Conservation (phyloP, 2,797 vertebrate genomes). For the Acanthopagrus latus region DNA sequence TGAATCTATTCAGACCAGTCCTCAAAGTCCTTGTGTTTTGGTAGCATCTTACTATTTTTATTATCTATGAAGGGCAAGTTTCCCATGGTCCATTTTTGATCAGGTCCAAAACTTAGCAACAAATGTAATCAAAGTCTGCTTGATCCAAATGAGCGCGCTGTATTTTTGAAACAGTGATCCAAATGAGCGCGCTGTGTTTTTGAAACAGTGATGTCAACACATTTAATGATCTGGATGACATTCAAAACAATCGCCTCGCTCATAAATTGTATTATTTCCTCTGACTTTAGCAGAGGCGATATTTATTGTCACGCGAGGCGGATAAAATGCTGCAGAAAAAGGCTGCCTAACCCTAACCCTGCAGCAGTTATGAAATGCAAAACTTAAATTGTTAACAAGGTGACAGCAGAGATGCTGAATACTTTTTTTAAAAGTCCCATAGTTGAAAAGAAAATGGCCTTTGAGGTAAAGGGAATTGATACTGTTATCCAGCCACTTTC, state of each 20-base stretch:
- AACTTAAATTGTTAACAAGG: background rate
- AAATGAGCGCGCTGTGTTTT: background rate
- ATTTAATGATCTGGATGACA: background rate
- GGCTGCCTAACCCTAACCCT: too few species aligned
- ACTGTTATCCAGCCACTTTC: constrained; percentile 28
- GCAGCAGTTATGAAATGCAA: background rate
- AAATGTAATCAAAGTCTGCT: background rate
- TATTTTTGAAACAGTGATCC: background rate
- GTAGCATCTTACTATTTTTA: too few species aligned
- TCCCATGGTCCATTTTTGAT: too few species aligned
- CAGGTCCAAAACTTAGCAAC: background rate
- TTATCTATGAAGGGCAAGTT: too few species aligned
- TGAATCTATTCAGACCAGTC: background rate
- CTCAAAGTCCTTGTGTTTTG: too few species aligned
- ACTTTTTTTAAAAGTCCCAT: background rate
- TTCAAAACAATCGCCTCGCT: background rate
- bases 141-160: background rate
- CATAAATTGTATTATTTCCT: background rate
- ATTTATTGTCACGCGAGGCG: background rate
- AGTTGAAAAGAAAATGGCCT: background rate
- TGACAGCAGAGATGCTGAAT: background rate
- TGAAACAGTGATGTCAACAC: background rate
- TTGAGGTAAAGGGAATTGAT: background rate
- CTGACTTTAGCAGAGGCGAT: background rate
- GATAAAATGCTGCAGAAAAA: background rate